These are phyloP conservation scores for Trichopoda pennipes DNA, from an alignment of 2,888 invertebrate species.

Conservation along the genomic window DNA sequence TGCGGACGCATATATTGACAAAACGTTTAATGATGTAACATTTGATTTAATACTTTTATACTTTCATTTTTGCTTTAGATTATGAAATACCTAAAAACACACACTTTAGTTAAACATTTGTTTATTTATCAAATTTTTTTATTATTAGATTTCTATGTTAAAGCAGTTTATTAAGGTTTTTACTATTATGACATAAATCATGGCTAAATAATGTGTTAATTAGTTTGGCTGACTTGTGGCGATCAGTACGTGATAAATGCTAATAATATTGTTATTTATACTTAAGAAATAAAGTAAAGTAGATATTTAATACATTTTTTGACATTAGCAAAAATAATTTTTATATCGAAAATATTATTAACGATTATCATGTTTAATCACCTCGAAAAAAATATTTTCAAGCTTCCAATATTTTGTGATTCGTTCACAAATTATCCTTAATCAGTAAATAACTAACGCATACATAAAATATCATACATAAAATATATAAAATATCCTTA, in stretches of 20 bases:
- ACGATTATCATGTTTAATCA: too few species aligned
- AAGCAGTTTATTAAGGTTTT: constrained; percentile 11
- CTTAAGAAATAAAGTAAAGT: background rate
- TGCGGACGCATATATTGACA: background rate
- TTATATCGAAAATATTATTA: too few species aligned
- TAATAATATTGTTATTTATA: background rate
- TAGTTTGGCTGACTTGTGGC: constrained; percentile 28
- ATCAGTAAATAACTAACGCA: too few species aligned
- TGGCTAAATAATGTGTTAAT: constrained; percentile 62
- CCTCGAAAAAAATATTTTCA: too few species aligned
- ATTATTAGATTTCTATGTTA: constrained; percentile 27
- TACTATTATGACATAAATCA: constrained; percentile 60
- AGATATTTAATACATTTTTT: background rate
- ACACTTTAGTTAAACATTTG: constrained; percentile 20
- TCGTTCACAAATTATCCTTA: too few species aligned
- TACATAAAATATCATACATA: too few species aligned
- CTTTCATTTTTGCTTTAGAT: constrained; percentile 16
- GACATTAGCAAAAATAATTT: too few species aligned
- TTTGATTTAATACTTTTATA: constrained; percentile 6
- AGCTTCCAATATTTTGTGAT: too few species aligned
- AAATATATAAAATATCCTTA: too few species aligned
- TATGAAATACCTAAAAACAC: constrained; percentile 29
- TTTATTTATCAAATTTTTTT: constrained; percentile 38
- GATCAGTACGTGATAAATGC: constrained; percentile 1
- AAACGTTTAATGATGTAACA: constrained; percentile 43